These are phyloP conservation scores for Setophaga coronata DNA, from an alignment of 2,113 vertebrate species.

Conservation along the genomic window DNA sequence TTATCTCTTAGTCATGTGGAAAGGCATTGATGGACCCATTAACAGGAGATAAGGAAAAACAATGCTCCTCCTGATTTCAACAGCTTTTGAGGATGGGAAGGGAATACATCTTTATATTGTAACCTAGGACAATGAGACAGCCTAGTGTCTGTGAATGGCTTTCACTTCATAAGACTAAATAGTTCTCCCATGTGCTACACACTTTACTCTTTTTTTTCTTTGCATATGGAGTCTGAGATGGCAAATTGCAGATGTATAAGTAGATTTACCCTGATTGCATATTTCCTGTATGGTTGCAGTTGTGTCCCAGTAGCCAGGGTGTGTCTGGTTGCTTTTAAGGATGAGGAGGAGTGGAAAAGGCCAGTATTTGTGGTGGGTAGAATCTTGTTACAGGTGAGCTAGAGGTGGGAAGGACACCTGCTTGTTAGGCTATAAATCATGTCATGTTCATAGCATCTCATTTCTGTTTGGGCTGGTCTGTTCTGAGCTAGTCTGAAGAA, in stretches of 20 bases:
- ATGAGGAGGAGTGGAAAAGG: neutral
- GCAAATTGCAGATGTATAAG: neutral
- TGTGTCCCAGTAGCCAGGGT: neutral
- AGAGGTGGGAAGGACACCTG: neutral
- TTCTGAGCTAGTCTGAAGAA: neutral
- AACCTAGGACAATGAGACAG: neutral
- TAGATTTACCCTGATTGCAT: fast-evolving
- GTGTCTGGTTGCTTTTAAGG: neutral
- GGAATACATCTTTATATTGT: no score
- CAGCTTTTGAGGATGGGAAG: no score
- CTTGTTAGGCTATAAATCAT: neutral
- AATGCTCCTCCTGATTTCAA: no score
- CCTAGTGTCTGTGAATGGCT: neutral
- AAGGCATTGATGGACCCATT: no score
- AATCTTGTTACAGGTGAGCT: neutral
- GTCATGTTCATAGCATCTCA: neutral
- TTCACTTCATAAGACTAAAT: neutral
- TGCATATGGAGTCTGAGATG: neutral
- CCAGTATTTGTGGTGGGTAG: neutral
- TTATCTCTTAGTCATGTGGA: no score
- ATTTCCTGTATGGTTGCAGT: neutral
- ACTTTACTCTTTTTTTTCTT: neutral
- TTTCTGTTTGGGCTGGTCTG: neutral
- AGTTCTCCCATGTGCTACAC: neutral
- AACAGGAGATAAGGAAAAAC: no score